phyloP scores from a whole-genome alignment of 1,140 invertebrate genomes.

The Tetraneura akinire region DNA sequence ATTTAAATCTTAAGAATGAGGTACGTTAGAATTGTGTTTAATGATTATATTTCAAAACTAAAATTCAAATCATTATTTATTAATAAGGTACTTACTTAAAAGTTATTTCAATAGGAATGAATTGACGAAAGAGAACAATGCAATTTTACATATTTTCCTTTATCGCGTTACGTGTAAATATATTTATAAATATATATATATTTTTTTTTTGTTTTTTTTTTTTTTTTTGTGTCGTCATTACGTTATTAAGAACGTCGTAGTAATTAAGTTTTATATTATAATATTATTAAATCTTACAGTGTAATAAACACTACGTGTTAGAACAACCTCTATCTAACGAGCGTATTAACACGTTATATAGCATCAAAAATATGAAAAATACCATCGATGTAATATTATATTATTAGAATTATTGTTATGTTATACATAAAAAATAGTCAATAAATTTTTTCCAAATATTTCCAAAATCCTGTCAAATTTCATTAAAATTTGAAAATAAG shows the following conservation, averaged over 20 bases:
- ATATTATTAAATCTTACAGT: neutral
- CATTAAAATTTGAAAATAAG: too few species aligned
- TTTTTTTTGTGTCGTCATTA: neutral
- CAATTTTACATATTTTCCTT: too few species aligned
- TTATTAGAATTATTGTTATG: neutral
- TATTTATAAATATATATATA: too few species aligned
- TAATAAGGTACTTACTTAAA: too few species aligned
- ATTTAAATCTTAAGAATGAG: too few species aligned
- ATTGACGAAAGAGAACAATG: neutral
- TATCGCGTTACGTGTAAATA: constrained; percentile 21
- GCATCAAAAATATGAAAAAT: too few species aligned
- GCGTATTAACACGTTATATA: neutral
- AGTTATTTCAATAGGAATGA: too few species aligned
- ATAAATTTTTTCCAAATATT: neutral
- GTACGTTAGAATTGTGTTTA: too few species aligned
- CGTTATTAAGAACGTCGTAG: neutral
- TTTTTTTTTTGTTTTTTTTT: too few species aligned
- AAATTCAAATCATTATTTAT: too few species aligned
- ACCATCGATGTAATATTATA: too few species aligned
- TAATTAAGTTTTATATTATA: neutral
- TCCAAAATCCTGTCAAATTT: neutral
- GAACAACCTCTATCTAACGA: constrained; percentile 50
- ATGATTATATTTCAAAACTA: too few species aligned
- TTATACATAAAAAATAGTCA: neutral
- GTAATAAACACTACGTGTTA: neutral